Evolutionary conservation across 1,140 invertebrate genomes (phyloP), one percentile per base, ranked within the genome.

Genomic region (Heliconius himera): DNA sequence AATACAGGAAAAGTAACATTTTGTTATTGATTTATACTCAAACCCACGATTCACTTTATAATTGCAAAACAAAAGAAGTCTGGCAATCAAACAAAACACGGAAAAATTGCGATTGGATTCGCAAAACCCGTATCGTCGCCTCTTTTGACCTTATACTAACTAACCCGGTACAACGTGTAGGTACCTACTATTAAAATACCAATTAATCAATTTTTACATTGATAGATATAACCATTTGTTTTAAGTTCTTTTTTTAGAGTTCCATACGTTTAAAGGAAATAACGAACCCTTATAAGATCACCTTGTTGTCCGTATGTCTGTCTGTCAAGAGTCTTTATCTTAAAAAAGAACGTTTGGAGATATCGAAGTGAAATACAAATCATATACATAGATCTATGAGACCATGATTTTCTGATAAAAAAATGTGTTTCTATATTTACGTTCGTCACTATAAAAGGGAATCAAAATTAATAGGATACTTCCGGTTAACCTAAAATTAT

Each of bases 31-130:
- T 66, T 66, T 26, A 66, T 66, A 29, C 26, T 9, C 26, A 66
- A 66, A 66, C 5, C 60, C 4, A n/a, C 11, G 60, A 66, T 66
- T 6, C 3, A 29, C 60, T 26, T 66, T 11, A 16, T 66, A 29
- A 66, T 66, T 66, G 60, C 60, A 16, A 71, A 33, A 75, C 78
- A 79, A 79, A 76, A 73, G 33, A 18, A 70, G 36, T 74, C 56
- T 56, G 60, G 75, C 74, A 74, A 70, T 71, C 38, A 66, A 54
- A 73, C 29, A 79, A 74, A 76, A 75, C 81, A 76, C 54, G 79
- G 76, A 79, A 79, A 76, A 83, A 83, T 81, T 74, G 79, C 82
- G 78, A 83, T 83, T 81, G 46, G 82, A 56, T 71, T 60, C 82
- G 79, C 79, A 73, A 74, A 81, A 51, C 75, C 79, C 60, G 73